Evolutionary conservation across 2,888 invertebrate genomes (phyloP).

Genomic region (Elegia similella): DNA sequence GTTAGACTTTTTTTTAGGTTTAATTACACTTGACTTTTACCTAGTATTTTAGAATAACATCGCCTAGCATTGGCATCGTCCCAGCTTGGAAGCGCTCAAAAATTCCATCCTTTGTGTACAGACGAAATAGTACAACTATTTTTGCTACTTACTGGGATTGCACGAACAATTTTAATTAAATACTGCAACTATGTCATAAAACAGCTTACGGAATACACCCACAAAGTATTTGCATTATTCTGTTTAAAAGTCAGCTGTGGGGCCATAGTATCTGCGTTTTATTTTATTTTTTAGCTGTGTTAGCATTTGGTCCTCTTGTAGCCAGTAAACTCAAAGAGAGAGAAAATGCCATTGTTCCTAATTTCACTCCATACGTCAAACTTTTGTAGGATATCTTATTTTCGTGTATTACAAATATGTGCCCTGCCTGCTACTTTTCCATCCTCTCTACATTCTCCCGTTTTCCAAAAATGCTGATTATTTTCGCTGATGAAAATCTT

Average conservation of each 20-base stretch:
- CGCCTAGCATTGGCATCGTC: not conserved
- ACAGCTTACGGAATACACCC: not conserved
- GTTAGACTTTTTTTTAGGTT: not conserved
- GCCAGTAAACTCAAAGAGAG: no score
- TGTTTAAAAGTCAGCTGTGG: not conserved
- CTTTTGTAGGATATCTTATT: no score
- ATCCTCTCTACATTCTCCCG: no score
- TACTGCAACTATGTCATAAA: conserved; percentile 4
- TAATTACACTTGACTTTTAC: not conserved
- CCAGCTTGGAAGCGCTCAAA: not conserved
- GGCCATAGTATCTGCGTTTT: not conserved
- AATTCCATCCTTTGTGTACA: conserved; percentile 8
- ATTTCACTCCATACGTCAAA: no score
- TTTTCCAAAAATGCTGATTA: no score
- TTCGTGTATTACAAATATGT: no score
- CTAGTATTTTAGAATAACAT: not conserved
- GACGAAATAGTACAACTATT: not conserved
- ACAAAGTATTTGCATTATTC: not conserved
- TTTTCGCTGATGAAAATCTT: no score
- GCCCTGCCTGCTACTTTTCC: no score
- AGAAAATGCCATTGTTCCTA: no score
- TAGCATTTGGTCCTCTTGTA: not conserved
- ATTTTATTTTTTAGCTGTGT: not conserved
- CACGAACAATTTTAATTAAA: conserved; percentile 11
- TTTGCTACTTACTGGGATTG: conserved; percentile 1